phyloP scores from a whole-genome alignment of 2,113 vertebrate genomes.

The Macquaria ambigua region DNA sequence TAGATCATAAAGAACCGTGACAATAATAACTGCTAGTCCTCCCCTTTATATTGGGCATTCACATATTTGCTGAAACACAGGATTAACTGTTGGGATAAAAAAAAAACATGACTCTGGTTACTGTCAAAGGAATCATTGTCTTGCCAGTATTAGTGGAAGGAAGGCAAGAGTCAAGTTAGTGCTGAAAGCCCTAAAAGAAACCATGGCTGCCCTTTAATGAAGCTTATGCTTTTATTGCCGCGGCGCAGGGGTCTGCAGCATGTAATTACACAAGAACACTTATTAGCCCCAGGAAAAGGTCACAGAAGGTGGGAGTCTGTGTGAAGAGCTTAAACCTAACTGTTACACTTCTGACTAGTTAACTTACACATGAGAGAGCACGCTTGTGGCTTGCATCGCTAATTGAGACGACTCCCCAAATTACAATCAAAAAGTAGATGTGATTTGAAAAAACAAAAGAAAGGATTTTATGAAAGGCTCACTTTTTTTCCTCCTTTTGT shows the following conservation, averaged over 20 bases:
- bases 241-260: constrained; percentile 29
- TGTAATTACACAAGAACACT: constrained; percentile 66
- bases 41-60: background rate
- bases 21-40: background rate
- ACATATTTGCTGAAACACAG: constrained; percentile 21
- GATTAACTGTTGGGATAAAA: constrained; percentile 8
- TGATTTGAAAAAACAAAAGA: background rate
- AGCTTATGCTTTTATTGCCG: constrained; percentile 50
- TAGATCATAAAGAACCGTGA: background rate
- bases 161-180: constrained; percentile 38
- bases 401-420: constrained; percentile 20
- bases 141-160: constrained; percentile 13
- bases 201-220: constrained; percentile 59
- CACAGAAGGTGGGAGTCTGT: constrained; percentile 35
- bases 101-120: constrained; percentile 26
- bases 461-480: background rate
- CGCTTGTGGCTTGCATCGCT: background rate
- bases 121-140: constrained; percentile 51
- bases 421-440: constrained; percentile 9
- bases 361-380: background rate
- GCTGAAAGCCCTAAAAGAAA: constrained; percentile 52
- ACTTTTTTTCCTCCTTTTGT: background rate
- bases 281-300: constrained; percentile 69
- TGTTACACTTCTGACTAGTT: constrained; percentile 18
- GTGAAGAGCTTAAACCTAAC: constrained; percentile 39